Evolutionary conservation across 2,888 invertebrate species (phyloP), one percentile per base, ranked within the genome.

Genomic region (Ormia ochracea): DNA sequence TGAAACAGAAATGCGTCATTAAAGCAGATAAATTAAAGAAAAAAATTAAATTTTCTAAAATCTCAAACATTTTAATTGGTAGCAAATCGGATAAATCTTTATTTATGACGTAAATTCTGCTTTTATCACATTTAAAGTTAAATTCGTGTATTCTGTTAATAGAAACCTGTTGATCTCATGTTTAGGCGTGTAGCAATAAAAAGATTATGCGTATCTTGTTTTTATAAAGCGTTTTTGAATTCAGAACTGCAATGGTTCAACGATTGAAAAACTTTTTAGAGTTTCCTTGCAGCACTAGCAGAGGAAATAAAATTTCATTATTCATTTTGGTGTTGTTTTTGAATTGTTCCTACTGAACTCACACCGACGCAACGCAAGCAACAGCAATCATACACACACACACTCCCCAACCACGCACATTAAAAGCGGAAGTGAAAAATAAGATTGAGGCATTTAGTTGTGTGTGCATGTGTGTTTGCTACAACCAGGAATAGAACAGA

Each of bases 401-500:
- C 19, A 56, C 36, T 54, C 56, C 4, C 43, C 19, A 56, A 45
- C 59, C 56, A 65, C 31, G 33, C 31, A 63, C 72, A 70, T 61
- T 72, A 72, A 80, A 80, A 76, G 76, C 80, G 76, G 76, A 80
- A 76, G 76, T 75, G 76, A 80, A 80, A 80, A 80, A 68, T 76
- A 80, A 76, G 68, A 68, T 76, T 72, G 50, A 76, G 58, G 63
- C 68, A 76, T 69, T 50, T 77, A 23, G 59, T 61, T 76, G 63
- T 80, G 80, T 76, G 76, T 76, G 80, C 72, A 23, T 66, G 68
- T 76, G 63, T 80, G 80, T 76, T 80, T 76, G 80, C 72, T 50
- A 69, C 68, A 72, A 73, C 56, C 79, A 76, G 41, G 45, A 69
- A 48, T 33, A 70, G n/a, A 56, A 41, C 10, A 70, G 21, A 38